Base-by-base conservation (phyloP, 2,113 vertebrate species). In the Machaerirhynchus nigripectus region DNA sequence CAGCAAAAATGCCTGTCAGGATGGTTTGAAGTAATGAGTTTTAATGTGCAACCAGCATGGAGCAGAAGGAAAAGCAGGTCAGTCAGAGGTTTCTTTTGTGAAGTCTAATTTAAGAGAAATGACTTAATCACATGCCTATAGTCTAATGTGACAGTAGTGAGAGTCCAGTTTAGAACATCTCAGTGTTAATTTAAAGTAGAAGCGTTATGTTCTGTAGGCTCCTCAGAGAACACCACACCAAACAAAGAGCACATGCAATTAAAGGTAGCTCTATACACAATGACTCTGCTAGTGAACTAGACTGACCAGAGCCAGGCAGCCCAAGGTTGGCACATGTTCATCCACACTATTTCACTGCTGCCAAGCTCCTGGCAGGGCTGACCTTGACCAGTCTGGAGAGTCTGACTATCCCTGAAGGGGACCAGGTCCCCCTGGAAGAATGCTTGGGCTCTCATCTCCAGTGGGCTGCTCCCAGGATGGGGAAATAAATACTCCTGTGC, bases 81-180 rank as follows among this genome's bases (percentile, higher is more conserved):
- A 76, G 82, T 53, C 50, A 42, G 24, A 73, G 55, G 46, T 88
- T 93, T 93, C 68, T 88, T 94, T 88, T 93, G 76, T 74, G 75
- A 93, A 73, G 47, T 47, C 64, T 88, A 77, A 93, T 88, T 93
- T 93, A 88, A 92, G 83, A 88, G 28, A 93, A 97, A 93, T 93
- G 0, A 84, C 37, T 94, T 95, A 86, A 90, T 94, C 46, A 6
- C 94, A 81, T 95, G 68, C 68, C 26, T 84, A 5, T 74, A 92
- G 75, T 74, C 55, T 88, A 84, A 57, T 37, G 71, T 86, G 85
- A 85, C 84, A 84, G 78, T 53, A 80, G 74, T 31, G 63, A 84
- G 31, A 86, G 33, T 64, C 42, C 56, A 40, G 39, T 89, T 94
- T 74, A 85, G 89, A 90, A 65, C 0, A 0, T 50, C 70, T 87